Base-by-base conservation (phyloP, 1,140 invertebrate genomes). In the Drosophila sucinea region DNA sequence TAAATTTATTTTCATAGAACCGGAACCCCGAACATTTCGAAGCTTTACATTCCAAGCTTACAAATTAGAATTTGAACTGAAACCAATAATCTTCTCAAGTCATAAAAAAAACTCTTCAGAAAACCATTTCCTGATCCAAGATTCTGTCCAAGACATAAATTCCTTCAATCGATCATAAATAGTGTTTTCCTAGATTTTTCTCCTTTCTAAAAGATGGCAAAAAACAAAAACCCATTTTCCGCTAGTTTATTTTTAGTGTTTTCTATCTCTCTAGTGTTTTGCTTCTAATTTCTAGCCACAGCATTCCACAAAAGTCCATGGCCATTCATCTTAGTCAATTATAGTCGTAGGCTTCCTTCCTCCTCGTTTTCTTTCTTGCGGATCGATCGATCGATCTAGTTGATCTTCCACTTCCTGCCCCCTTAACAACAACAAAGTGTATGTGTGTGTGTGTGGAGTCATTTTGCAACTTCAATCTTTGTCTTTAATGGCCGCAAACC, bases 251-350 rank as follows among this genome's bases (percentile, higher is more conserved):
- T 27, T 51, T 51, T 27, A 51, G 44, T 51, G 44, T 51, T 10
- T 27, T 10, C 10, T 51, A 3, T 23, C 17, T 44, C 10, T 5
- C 17, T 23, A 5, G 17, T 8, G 0, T 23, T 56, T 58, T 35
- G 25, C 27, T 61, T 40, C 4, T 27, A 44, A 44, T 38, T 27
- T 51, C 44, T 51, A 51, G 10, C 44, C 44, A 51, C 44, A 51
- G 29, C 60, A 61, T 61, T 61, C 60, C 60, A 25, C 60, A 25
- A 17, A 44, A 11, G 33, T 10, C 25, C 25, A 51, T 27, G 23
- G 44, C 70, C 71, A 73, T 72, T 62, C 67, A 72, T 72, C 70
- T 72, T 70, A 38, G 32, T 70, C 70, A 70, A 70, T 73, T 70
- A 63, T 57, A 27, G 38, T 29, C 23, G 30, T 29, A 57, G n/a